Evolutionary conservation across 2,113 vertebrate genomes (phyloP), one percentile per base, ranked within the genome.

Genomic region (Anolis sagrei): DNA sequence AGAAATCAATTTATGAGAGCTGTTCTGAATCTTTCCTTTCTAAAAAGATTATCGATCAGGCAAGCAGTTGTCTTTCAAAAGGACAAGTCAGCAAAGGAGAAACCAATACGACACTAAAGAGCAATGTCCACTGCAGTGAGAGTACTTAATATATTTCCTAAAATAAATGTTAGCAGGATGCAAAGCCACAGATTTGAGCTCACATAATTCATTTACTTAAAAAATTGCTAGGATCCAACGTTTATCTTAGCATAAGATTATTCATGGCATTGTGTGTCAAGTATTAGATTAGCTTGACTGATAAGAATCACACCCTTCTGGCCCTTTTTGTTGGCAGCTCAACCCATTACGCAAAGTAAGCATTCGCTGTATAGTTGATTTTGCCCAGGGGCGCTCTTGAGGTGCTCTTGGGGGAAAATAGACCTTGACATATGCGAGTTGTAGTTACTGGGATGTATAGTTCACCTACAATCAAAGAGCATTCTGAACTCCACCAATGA

Each of bases 1-100:
- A 88, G 34, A 19, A 7, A 89, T 62, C 16, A 79, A 44, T 86
- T 83, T 49, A 44, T 91, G 75, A 88, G 74, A 83, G 81, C 64
- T 32, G 73, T 64, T 79, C 64, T 73, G 69, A 51, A 82, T 76
- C 74, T 51, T 69, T 82, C 7, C 54, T 69, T 4, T 3, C 82
- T 62, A 32, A 51, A 77, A 36, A 83, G 75, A 48, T 32, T 85
- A 72, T 27, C 1, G 68, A n/a, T 79, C 64, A 61, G 68, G 44
- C 64, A 36, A 78, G 66, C 66, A 48, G 68, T 61, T 73, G 68
- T 73, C 74, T 58, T 58, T 82, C 72, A 76, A 76, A 75, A 64
- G 18, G 27, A 27, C 19, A 82, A 51, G 66, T 84, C 74, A 68
- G 58, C 54, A 34, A 68, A 76, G n/a, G 62, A 39, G 68, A 54